A percentile compares a stretch with the other conserved stretches of the same genome.
These are phyloP conservation scores for Onychomys arenicola DNA, from an alignment of 2,797 vertebrate genomes.

Conservation along the genomic window DNA sequence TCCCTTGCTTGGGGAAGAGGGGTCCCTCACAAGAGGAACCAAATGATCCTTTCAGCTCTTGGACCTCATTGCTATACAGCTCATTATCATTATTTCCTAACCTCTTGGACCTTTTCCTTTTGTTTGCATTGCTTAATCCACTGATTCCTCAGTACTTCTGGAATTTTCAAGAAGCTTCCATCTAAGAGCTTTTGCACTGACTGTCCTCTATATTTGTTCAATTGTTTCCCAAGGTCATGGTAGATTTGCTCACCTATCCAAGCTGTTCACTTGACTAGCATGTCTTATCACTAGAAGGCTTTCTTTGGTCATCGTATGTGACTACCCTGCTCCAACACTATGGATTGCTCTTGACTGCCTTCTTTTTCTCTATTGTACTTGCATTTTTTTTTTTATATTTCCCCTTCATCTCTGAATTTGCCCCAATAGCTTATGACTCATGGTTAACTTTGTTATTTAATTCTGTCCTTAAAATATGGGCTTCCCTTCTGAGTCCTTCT, in stretches of 20 bases:
- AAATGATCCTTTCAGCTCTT: background rate
- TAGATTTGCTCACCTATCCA: background rate
- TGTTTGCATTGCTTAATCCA: background rate
- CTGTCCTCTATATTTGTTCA: background rate
- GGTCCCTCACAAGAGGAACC: background rate
- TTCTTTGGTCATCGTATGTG: background rate
- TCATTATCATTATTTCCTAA: background rate
- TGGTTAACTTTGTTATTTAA: background rate
- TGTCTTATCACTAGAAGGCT: background rate
- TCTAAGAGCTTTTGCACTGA: background rate
- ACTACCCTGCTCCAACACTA: background rate
- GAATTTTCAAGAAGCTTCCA: background rate
- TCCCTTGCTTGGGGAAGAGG: background rate
- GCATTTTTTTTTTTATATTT: background rate
- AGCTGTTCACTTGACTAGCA: too few relatives aligned
- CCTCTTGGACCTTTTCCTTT: background rate
- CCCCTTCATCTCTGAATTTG: background rate
- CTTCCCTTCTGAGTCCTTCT: background rate
- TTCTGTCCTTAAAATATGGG: background rate
- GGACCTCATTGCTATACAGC: background rate
- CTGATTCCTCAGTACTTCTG: background rate
- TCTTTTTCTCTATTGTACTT: background rate
- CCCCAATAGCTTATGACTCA: background rate
- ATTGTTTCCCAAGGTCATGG: background rate
- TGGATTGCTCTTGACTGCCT: background rate